These are phyloP conservation scores for Eremobia ochroleuca DNA, from an alignment of 2,888 invertebrate species.

Conservation along the genomic window DNA sequence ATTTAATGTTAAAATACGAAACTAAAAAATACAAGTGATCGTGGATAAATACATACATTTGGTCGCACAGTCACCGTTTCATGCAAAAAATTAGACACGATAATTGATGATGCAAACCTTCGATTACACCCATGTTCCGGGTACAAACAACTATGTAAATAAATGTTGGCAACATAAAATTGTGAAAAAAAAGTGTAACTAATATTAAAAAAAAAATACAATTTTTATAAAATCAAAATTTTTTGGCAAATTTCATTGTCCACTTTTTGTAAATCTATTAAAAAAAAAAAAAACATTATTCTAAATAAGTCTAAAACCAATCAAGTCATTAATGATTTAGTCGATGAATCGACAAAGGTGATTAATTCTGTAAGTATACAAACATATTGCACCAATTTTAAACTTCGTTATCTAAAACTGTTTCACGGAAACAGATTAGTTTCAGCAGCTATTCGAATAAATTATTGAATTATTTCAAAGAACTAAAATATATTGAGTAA, in stretches of 20 bases:
- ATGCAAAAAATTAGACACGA: constrained; percentile 72
- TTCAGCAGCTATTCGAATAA: constrained; percentile 7
- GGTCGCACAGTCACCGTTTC: constrained; percentile 17
- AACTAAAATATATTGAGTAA: not conserved
- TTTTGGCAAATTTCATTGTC: not conserved
- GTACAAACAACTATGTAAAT: not conserved
- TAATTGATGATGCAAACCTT: constrained; percentile 78
- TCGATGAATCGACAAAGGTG: not conserved
- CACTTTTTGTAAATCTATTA: not conserved
- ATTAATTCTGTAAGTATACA: not conserved
- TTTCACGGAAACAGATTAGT: not conserved
- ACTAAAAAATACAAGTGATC: constrained; percentile 36
- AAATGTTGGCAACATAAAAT: not conserved
- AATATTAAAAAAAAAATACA: not conserved
- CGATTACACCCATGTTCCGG: constrained; percentile 55
- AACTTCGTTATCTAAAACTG: not conserved
- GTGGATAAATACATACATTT: constrained; percentile 30
- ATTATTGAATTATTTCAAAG: not conserved
- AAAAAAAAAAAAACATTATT: not conserved
- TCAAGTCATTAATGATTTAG: not conserved
- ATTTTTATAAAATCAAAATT: not conserved
- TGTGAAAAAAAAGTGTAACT: too few species aligned
- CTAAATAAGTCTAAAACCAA: not conserved
- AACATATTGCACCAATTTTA: not conserved
- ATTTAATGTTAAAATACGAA: constrained; percentile 7